Conservation (phyloP, 2,888 invertebrate genomes). For the Anthophora plumipes region DNA sequence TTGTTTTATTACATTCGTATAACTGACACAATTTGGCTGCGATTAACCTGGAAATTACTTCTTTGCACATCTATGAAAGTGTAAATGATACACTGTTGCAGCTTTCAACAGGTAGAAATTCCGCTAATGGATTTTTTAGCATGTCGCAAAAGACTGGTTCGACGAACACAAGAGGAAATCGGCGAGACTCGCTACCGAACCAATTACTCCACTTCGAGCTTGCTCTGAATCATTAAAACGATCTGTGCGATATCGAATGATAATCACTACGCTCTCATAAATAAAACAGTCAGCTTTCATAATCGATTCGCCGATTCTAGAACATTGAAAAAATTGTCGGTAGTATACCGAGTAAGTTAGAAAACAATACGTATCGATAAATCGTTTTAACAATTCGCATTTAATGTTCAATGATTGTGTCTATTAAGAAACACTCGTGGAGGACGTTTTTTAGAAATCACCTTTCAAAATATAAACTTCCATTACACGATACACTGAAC, state of each 20-base stretch:
- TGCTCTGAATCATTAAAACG: conserved; percentile 42
- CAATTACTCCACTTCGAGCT: conserved; percentile 23
- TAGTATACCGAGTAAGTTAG: conserved; percentile 1
- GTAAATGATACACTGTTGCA: conserved; percentile 8
- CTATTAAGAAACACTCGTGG: neutral
- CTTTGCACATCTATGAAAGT: neutral
- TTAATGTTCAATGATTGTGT: conserved; percentile 12
- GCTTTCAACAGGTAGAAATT: conserved; percentile 46
- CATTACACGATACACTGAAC: neutral
- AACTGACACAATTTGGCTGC: neutral
- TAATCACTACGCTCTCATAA: neutral
- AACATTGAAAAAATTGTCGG: conserved; percentile 6
- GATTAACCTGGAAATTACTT: neutral
- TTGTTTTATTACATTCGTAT: neutral
- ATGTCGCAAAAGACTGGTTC: conserved; percentile 48
- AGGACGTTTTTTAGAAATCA: neutral
- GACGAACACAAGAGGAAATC: conserved; percentile 46
- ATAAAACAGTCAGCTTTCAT: conserved; percentile 4
- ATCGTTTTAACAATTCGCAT: conserved; percentile 21
- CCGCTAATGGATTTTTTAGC: conserved; percentile 31
- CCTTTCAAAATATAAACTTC: neutral
- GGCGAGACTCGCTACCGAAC: conserved; percentile 25
- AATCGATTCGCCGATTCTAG: neutral
- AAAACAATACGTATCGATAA: conserved; percentile 9
- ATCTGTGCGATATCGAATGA: conserved; percentile 33